phyloP scores from a whole-genome alignment of 1,140 invertebrate genomes.

The Charaxes varanes region DNA sequence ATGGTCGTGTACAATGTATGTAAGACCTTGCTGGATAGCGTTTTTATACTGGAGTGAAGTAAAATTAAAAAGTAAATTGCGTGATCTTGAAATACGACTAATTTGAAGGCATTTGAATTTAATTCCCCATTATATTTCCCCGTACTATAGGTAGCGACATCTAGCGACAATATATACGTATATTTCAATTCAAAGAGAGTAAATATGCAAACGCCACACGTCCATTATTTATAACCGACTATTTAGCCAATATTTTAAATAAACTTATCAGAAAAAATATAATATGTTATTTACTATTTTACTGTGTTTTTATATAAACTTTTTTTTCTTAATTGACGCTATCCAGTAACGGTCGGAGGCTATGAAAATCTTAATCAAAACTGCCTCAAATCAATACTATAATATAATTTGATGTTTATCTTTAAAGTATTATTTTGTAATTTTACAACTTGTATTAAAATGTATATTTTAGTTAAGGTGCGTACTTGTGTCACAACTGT shows the following conservation, averaged over 20 bases:
- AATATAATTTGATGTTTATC: constrained; percentile 36
- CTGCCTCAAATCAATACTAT: constrained; percentile 26
- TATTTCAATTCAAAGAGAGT: too few species aligned
- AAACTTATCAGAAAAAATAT: neutral
- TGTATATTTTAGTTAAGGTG: constrained; percentile 51
- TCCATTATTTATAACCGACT: too few species aligned
- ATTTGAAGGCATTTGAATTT: too few species aligned
- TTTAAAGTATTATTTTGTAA: constrained; percentile 51
- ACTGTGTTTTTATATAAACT: neutral
- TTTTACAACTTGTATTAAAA: constrained; percentile 41
- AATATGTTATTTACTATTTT: too few species aligned
- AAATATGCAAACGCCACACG: too few species aligned
- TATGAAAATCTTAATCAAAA: constrained; percentile 3
- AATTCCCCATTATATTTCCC: too few species aligned
- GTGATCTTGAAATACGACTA: too few species aligned
- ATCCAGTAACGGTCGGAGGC: neutral
- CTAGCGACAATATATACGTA: too few species aligned
- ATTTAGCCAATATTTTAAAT: too few species aligned
- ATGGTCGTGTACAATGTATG: constrained; percentile 11
- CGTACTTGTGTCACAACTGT: constrained; percentile 45
- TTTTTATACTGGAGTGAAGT: neutral
- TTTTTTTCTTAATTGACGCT: neutral
- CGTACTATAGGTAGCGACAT: too few species aligned
- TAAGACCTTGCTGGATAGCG: neutral
- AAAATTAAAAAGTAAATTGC: too few species aligned